phyloP scores from a whole-genome alignment of 2,888 invertebrate genomes.

The Craniophora ligustri region DNA sequence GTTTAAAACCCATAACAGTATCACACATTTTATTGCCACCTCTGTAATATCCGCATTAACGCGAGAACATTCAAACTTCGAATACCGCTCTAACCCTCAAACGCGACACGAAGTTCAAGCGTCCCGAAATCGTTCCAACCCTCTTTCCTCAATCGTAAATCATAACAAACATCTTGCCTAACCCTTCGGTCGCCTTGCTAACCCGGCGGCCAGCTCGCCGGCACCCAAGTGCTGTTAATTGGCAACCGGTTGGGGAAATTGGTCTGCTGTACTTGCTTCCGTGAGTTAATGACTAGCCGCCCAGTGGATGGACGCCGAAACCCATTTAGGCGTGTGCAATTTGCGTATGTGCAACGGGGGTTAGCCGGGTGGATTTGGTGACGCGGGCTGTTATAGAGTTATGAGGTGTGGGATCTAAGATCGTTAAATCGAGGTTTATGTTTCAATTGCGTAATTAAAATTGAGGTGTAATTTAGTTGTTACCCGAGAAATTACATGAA shows the following conservation, averaged over 20 bases:
- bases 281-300: constrained; percentile 86
- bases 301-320: constrained; percentile 85
- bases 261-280: constrained; percentile 86
- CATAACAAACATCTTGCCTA: constrained; percentile 85
- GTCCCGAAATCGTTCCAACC: constrained; percentile 41
- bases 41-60: constrained; percentile 32
- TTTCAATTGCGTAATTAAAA: constrained; percentile 24
- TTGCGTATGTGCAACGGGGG: constrained; percentile 80
- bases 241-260: constrained; percentile 85
- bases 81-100: constrained; percentile 54
- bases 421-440: constrained; percentile 38
- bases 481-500: neutral
- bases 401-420: constrained; percentile 44
- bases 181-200: constrained; percentile 76
- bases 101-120: constrained; percentile 47
- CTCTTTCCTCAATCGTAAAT: constrained; percentile 77
- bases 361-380: constrained; percentile 75
- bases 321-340: constrained; percentile 86
- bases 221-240: constrained; percentile 84
- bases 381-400: constrained; percentile 59
- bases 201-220: constrained; percentile 65
- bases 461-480: constrained; percentile 24
- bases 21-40: constrained; percentile 5
- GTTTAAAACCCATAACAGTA: neutral
- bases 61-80: constrained; percentile 42